Conservation (phyloP, 2,888 invertebrate species). For the Acholoe squamosa region DNA sequence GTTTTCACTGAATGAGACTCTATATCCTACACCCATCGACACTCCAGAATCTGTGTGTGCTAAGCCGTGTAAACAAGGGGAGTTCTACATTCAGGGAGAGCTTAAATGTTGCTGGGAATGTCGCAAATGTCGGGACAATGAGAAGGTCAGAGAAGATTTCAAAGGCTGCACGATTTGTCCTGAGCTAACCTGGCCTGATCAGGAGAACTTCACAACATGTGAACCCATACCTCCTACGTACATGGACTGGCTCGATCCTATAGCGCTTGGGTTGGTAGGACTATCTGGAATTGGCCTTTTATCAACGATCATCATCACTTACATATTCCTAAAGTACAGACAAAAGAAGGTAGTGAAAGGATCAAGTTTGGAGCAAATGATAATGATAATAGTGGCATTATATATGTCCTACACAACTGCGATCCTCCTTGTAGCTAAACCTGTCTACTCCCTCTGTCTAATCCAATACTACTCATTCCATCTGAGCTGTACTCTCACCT, state of each 20-base stretch:
- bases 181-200: constrained; percentile 66
- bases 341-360: constrained; percentile 72
- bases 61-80: constrained; percentile 62
- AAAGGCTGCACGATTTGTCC: constrained; percentile 64
- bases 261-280: constrained; percentile 9
- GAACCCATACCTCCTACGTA: constrained; percentile 52
- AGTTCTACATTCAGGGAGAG: constrained; percentile 64
- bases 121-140: constrained; percentile 63
- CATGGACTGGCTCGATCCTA: constrained; percentile 57
- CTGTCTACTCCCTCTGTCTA: constrained; percentile 67
- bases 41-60: constrained; percentile 65
- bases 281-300: constrained; percentile 63
- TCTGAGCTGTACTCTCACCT: constrained; percentile 71
- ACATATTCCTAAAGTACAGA: constrained; percentile 68
- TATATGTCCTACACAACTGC: constrained; percentile 67
- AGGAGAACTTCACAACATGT: constrained; percentile 61
- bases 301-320: constrained; percentile 42
- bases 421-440: constrained; percentile 66
- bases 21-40: neutral
- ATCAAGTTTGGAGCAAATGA: constrained; percentile 68
- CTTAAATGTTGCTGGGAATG: constrained; percentile 69
- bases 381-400: constrained; percentile 69
- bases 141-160: constrained; percentile 56
- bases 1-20: constrained; percentile 2
- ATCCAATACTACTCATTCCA: constrained; percentile 69